Conservation (phyloP, 2,797 vertebrate species). For the Hippopotamyrus pictus region DNA sequence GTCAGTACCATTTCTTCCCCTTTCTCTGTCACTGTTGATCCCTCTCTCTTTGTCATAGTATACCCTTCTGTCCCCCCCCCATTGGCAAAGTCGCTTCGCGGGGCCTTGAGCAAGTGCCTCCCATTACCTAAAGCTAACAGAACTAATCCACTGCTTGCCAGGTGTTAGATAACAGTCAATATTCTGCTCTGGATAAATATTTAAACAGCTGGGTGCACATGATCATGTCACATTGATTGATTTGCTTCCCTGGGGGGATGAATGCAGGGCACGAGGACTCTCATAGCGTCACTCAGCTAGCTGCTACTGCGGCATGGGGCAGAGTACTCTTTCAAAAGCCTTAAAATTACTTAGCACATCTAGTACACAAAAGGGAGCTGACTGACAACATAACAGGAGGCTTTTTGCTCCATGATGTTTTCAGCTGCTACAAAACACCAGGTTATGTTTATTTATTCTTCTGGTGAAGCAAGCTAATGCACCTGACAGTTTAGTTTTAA, state of each 20-base stretch:
- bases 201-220: slow-evolving; percentile 41
- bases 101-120: neutral
- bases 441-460: slow-evolving; percentile 20
- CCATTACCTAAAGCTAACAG: slow-evolving; percentile 23
- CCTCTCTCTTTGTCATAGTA: neutral
- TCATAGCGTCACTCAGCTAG: slow-evolving; percentile 20
- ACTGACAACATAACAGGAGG: neutral
- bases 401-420: neutral
- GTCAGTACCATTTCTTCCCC: neutral
- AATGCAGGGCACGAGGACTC: slow-evolving; percentile 44
- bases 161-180: slow-evolving; percentile 32
- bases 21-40: neutral
- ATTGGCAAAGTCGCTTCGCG: neutral
- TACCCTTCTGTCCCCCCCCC: neutral
- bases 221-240: slow-evolving; percentile 41
- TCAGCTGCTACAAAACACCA: neutral
- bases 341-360: slow-evolving; percentile 6
- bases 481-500: slow-evolving; percentile 70
- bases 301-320: slow-evolving; percentile 6
- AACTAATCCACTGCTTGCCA: slow-evolving; percentile 38
- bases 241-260: slow-evolving; percentile 32
- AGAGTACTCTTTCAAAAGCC: neutral
- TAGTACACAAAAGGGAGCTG: neutral
- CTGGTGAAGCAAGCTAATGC: slow-evolving; percentile 55
- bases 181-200: slow-evolving; percentile 44